These are phyloP conservation scores for Hirtodrosophila duncani DNA, from an alignment of 2,888 invertebrate genomes.

Conservation along the genomic window DNA sequence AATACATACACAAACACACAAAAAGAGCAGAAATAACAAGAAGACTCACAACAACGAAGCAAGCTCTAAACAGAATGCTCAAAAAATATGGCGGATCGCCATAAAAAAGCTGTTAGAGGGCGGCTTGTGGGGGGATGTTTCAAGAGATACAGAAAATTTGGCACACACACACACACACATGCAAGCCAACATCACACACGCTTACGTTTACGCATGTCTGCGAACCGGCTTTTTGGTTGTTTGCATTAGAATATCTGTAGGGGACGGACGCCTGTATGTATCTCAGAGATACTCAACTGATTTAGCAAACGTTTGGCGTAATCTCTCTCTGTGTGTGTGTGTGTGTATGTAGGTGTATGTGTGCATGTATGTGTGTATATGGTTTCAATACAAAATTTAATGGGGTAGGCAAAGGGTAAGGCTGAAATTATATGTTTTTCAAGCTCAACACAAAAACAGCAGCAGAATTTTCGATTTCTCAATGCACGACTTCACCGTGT, in stretches of 20 bases:
- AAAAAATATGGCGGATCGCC: conserved; percentile 53
- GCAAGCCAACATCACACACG: neutral
- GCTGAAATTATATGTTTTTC: too few species aligned
- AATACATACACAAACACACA: conserved; percentile 14
- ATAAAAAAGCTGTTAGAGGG: conserved; percentile 1
- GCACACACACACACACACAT: conserved; percentile 7
- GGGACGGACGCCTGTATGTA: conserved; percentile 25
- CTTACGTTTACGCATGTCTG: conserved; percentile 61
- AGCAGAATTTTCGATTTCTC: neutral
- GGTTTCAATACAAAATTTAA: conserved; percentile 69
- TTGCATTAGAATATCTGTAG: conserved; percentile 47
- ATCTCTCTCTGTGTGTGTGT: neutral
- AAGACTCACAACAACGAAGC: conserved; percentile 21
- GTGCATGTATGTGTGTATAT: conserved; percentile 4
- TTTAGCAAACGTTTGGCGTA: neutral
- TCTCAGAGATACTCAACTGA: conserved; percentile 41
- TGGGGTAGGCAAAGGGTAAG: conserved; percentile 73
- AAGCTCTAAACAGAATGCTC: conserved; percentile 3
- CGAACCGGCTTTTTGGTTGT: conserved; percentile 60
- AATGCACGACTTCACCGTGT: conserved; percentile 34
- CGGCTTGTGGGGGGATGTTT: conserved; percentile 3
- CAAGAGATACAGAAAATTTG: conserved; percentile 18
- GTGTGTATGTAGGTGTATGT: conserved; percentile 10
- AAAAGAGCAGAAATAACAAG: conserved; percentile 21
- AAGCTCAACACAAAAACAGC: conserved; percentile 6